Conservation (phyloP, 2,888 invertebrate species). For the Xestia sexstrigata region DNA sequence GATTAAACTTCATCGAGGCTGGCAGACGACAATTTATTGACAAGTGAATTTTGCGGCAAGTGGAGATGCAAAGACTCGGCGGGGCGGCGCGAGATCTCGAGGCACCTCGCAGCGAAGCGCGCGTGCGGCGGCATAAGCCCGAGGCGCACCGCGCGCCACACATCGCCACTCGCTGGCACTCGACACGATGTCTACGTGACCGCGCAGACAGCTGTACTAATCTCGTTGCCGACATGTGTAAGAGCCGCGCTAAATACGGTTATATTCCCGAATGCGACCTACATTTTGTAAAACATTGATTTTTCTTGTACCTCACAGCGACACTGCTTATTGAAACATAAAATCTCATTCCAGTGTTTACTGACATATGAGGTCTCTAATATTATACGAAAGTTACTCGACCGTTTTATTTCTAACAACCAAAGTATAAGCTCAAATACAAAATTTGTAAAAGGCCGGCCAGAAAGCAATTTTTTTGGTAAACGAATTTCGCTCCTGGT, state of each 20-base stretch:
- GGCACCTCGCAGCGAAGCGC: constrained; percentile 45
- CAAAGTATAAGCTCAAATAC: constrained; percentile 54
- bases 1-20: constrained; percentile 43
- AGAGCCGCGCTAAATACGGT: constrained; percentile 72
- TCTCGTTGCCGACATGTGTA: constrained; percentile 76
- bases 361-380: constrained; percentile 4
- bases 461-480: constrained; percentile 67
- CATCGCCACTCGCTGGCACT: constrained; percentile 77
- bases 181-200: constrained; percentile 86
- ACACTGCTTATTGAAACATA: neutral
- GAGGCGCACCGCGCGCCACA: constrained; percentile 58
- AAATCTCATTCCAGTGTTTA: constrained; percentile 29
- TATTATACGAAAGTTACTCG: constrained; percentile 39
- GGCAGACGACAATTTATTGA: constrained; percentile 69
- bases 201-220: constrained; percentile 86
- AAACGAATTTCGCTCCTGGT: constrained; percentile 71
- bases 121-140: constrained; percentile 83
- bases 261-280: constrained; percentile 60
- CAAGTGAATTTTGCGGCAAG: constrained; percentile 64
- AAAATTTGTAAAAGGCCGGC: constrained; percentile 64
- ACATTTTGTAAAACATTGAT: constrained; percentile 48
- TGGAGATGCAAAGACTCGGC: constrained; percentile 39
- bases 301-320: constrained; percentile 3
- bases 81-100: constrained; percentile 39
- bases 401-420: constrained; percentile 52